Conservation (phyloP, 2,888 invertebrate genomes). For the Baronia brevicornis region DNA sequence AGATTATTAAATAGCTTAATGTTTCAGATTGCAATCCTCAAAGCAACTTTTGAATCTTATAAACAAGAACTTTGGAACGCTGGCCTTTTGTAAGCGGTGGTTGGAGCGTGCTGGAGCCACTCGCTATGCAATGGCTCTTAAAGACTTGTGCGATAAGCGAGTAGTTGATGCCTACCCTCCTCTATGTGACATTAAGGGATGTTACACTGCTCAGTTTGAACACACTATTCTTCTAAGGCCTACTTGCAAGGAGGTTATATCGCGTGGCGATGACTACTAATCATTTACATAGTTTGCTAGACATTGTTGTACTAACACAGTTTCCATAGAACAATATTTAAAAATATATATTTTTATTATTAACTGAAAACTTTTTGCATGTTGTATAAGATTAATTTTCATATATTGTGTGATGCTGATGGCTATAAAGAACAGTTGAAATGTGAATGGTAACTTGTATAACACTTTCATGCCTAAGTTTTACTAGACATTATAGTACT, state of each 20-base stretch:
- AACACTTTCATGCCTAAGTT: too few species aligned
- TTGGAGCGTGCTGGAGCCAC: constrained; percentile 96
- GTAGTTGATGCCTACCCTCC: constrained; percentile 99
- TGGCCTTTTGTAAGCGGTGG: constrained; percentile 99
- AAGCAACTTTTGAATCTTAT: constrained; percentile 93
- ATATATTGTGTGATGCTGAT: too few species aligned
- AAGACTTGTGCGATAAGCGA: constrained; percentile 98
- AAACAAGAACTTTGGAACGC: constrained; percentile 97
- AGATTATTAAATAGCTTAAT: background rate
- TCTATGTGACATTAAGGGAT: constrained; percentile 96
- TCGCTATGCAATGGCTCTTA: constrained; percentile 98
- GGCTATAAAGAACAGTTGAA: too few species aligned
- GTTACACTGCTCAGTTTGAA: constrained; percentile 99
- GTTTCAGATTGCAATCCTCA: constrained; percentile 88
- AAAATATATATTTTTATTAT: too few species aligned
- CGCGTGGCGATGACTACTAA: constrained; percentile 96
- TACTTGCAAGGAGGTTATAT: constrained; percentile 98
- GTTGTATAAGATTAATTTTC: too few species aligned
- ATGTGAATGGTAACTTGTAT: too few species aligned
- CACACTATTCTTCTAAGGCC: constrained; percentile 98
- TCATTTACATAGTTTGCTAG: constrained; percentile 3
- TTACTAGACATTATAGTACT: constrained; percentile 5
- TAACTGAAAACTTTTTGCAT: too few species aligned
- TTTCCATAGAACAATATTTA: constrained; percentile 3
- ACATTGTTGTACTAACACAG: constrained; percentile 5